Evolutionary conservation across 1,140 invertebrate species (phyloP), one percentile per base, ranked within the genome.

Genomic region (Atta cephalotes): DNA sequence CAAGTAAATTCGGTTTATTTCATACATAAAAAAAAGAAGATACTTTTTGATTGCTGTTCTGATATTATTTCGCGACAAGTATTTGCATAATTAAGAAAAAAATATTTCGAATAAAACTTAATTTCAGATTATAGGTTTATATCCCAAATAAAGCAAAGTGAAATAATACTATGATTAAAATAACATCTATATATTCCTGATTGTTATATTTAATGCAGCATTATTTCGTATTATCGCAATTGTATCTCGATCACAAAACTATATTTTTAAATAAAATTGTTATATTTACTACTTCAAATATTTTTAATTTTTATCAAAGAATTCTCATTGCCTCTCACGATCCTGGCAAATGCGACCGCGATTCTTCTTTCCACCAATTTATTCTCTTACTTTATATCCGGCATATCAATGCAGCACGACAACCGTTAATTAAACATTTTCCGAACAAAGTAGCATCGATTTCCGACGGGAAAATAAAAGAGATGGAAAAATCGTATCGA

Each of bases 381-480:
- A 66, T 70, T 25, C 39, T 60, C 53, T 68, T 35, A 31, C 25
- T 82, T 82, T 60, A 74, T 51, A 49, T 72, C 51, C 53, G 14
- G 53, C 35, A 35, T 0, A 62, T 35, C 60, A 21, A 14, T 51
- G 31, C 62, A 18, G 5, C 18, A n/a, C 58, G 35, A 68, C 56
- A 49, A 4, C 16, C 51, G 3, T 88, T 39, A 82, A 82, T 82
- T 72, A 53, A 72, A 72, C 51, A 70, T 60, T 35, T 82, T 72
- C n/a, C 10, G 18, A 58, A 70, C 79, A 78, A 78, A 78, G 70
- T 78, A 63, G 31, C 45, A 16, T 21, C 10, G 31, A 18, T 39
- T 85, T 49, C 45, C 65, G 4, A 66, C 31, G 31, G 12, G 3
- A 9, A 12, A 51, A 45, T 45, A 45, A 53, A 82, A 70, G n/a